Conservation (phyloP, 2,888 invertebrate species). For the Digitonthophagus gazella region DNA sequence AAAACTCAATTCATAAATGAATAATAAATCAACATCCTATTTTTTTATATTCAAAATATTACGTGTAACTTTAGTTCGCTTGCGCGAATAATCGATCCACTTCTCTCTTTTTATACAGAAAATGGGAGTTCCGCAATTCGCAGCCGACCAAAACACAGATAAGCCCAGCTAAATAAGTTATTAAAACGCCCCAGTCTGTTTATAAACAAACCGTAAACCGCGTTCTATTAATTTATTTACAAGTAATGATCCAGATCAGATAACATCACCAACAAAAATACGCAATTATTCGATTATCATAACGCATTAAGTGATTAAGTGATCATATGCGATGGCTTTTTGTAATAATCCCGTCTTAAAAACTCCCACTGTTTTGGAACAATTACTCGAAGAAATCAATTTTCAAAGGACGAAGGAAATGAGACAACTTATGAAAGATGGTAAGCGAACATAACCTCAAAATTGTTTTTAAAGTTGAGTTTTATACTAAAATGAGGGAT, state of each 20-base stretch:
- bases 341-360: constrained; percentile 49
- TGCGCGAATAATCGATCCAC: constrained; percentile 25
- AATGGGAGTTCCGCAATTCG: constrained; percentile 27
- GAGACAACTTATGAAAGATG: constrained; percentile 84
- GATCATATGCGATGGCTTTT: constrained; percentile 50
- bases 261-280: too few relatives aligned
- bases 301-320: not conserved
- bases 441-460: constrained; percentile 51
- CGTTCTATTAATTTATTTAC: too few relatives aligned
- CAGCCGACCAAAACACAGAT: too few relatives aligned
- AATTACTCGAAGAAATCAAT: constrained; percentile 86
- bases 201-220: too few relatives aligned
- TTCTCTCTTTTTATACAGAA: constrained; percentile 14
- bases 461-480: not conserved
- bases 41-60: too few relatives aligned
- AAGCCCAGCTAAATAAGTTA: too few relatives aligned
- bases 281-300: too few relatives aligned
- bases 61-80: constrained; percentile 21
- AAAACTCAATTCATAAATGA: too few relatives aligned
- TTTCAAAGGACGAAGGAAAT: constrained; percentile 90
- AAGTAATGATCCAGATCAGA: constrained; percentile 18
- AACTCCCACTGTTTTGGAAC: constrained; percentile 74
- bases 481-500: constrained; percentile 29
- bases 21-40: too few relatives aligned
- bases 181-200: constrained; percentile 2